Percentiles rank a stretch among this genome's conserved stretches.
Conservation (phyloP, 2,888 invertebrate genomes). For the Melangyna quadrimaculata region DNA sequence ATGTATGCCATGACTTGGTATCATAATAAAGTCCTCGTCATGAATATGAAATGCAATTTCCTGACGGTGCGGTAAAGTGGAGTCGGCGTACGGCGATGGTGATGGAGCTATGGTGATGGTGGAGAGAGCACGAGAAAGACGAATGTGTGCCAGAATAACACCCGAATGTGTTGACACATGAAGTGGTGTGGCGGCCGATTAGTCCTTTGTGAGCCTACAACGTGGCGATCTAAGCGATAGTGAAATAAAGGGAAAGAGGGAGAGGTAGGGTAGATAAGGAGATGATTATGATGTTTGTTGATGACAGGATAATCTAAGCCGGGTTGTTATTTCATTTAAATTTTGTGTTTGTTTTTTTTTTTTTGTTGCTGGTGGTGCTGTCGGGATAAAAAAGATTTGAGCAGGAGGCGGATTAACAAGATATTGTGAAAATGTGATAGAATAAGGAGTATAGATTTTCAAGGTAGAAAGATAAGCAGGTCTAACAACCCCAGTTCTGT, state of each 20-base stretch:
- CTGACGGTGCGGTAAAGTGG: constrained; percentile 37
- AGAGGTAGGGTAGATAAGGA: constrained; percentile 14
- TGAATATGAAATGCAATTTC: constrained; percentile 72
- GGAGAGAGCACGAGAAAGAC: constrained; percentile 22
- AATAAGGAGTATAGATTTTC: neutral
- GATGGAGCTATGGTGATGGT: neutral
- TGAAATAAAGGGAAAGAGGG: neutral
- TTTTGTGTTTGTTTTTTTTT: constrained; percentile 1
- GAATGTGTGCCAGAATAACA: constrained; percentile 65
- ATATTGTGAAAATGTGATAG: neutral
- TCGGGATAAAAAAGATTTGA: neutral
- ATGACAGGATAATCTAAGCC: constrained; percentile 58
- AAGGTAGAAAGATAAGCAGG: neutral
- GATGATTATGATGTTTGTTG: constrained; percentile 60
- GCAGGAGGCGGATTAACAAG: neutral
- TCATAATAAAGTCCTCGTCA: constrained; percentile 71
- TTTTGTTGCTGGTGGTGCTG: neutral
- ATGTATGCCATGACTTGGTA: constrained; percentile 63
- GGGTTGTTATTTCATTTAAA: constrained; percentile 36
- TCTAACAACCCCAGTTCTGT: no score
- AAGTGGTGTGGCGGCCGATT: constrained; percentile 66
- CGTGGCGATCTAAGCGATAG: constrained; percentile 1
- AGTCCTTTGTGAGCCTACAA: constrained; percentile 61
- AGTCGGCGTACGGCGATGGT: no score
- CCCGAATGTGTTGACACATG: constrained; percentile 70